Percentiles rank a stretch among this genome's conserved stretches.
Conservation (phyloP, 2,113 vertebrate genomes). For the Lagopus muta region DNA sequence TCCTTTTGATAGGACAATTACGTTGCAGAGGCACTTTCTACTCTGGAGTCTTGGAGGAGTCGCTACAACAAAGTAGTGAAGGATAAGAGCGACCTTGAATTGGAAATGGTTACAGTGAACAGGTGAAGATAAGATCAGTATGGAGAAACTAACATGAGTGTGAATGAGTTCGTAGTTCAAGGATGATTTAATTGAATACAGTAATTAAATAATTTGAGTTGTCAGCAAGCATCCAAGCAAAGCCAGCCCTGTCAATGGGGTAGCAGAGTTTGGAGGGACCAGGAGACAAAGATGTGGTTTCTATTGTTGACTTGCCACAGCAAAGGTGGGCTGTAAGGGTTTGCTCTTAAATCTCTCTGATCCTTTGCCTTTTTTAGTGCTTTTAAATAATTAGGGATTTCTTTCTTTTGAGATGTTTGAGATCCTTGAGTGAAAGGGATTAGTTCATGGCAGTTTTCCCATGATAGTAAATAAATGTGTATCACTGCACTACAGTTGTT, state of each 20-base stretch:
- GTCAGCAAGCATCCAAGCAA: background rate
- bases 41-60: conserved; percentile 85
- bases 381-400: background rate
- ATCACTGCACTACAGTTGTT: background rate
- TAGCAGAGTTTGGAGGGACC: background rate
- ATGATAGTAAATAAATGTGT: background rate
- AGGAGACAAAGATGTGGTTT: background rate
- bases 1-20: conserved; percentile 80
- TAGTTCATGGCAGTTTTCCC: background rate
- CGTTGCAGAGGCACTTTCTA: conserved; percentile 78
- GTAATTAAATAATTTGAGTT: background rate
- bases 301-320: background rate
- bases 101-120: conserved; percentile 84
- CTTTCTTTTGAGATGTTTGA: background rate
- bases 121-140: conserved; percentile 76
- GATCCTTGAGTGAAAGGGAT: background rate
- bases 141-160: background rate
- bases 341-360: background rate
- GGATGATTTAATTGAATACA: background rate
- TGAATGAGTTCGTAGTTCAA: background rate
- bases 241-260: background rate
- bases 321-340: background rate
- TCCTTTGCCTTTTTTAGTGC: background rate
- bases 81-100: conserved; percentile 85
- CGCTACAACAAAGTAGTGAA: conserved; percentile 82